Base-by-base conservation (phyloP, 2,888 invertebrate genomes). In the Drosophila nigricruria region DNA sequence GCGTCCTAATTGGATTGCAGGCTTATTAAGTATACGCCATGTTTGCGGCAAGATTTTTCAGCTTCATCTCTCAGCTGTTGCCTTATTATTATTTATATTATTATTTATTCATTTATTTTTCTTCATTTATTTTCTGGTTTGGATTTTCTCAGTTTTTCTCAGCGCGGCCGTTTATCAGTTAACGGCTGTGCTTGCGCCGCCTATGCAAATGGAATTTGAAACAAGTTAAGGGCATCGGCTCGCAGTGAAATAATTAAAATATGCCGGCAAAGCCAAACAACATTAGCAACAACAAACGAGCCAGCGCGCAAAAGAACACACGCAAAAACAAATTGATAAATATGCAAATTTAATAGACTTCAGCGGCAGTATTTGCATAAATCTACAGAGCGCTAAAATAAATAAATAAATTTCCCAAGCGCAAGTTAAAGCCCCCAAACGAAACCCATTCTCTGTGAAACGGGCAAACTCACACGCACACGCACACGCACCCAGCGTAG, bases 271-370 rank as follows among this genome's bases (percentile, higher is more conserved):
- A 77, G 66, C 69, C 73, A 86, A 86, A 77, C 73, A 85, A 69
- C 77, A 77, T 66, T 66, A 47, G 20, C 49, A 67, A 60, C 73
- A 68, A 58, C 61, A 69, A 76, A 65, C 61, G 50, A 62, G 57
- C 52, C 63, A 49, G 50, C 67, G 30, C 18, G 18, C 18, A 49
- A 53, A 53, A 79, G 64, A 71, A 77, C 77, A 79, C 70, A 85
- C 82, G 79, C 78, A 69, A 71, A 70, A 72, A 77, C 74, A 86
- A 88, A 85, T 88, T 85, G 81, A 88, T 87, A 88, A 88, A 83
- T 83, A 85, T 85, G 87, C 82, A 88, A 85, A 85, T 85, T 83
- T 86, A 85, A 85, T 85, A 85, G 87, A 78, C 84, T 81, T 57
- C 38, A 66, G 66, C 73, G 72, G 16, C 27, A 69, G 68, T 70